Percentiles rank a stretch among this genome's conserved stretches.
Conservation (phyloP, 2,888 invertebrate genomes). For the Spilosoma lubricipeda region DNA sequence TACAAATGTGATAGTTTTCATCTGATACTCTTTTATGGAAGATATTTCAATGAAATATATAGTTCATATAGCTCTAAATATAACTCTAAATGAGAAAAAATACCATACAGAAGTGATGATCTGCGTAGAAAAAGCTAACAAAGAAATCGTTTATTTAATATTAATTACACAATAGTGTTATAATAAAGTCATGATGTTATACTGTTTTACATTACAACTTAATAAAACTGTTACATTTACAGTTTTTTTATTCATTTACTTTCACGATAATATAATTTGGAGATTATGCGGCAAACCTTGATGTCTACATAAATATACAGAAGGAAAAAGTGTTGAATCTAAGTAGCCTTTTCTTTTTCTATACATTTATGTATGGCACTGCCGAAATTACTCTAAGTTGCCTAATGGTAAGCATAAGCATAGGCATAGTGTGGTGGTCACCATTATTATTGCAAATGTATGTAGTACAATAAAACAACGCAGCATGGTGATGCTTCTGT, state of each 20-base stretch:
- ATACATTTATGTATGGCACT: too few relatives aligned
- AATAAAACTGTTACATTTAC: not conserved
- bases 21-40: not conserved
- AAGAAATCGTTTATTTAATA: not conserved
- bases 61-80: not conserved
- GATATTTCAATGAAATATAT: not conserved
- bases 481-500: too few relatives aligned
- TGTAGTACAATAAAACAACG: too few relatives aligned
- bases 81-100: not conserved
- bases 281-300: too few relatives aligned
- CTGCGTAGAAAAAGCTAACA: not conserved
- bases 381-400: too few relatives aligned
- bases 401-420: too few relatives aligned
- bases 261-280: too few relatives aligned
- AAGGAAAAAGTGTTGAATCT: not conserved
- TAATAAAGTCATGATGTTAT: too few relatives aligned
- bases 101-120: not conserved
- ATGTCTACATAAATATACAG: not conserved
- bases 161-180: too few relatives aligned
- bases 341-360: not conserved
- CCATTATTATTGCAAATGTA: too few relatives aligned
- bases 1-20: not conserved
- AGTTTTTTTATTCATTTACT: not conserved
- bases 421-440: too few relatives aligned
- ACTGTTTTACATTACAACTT: too few relatives aligned